phyloP scores from a whole-genome alignment of 1,140 invertebrate species.

The Drosophila subpulchrella region DNA sequence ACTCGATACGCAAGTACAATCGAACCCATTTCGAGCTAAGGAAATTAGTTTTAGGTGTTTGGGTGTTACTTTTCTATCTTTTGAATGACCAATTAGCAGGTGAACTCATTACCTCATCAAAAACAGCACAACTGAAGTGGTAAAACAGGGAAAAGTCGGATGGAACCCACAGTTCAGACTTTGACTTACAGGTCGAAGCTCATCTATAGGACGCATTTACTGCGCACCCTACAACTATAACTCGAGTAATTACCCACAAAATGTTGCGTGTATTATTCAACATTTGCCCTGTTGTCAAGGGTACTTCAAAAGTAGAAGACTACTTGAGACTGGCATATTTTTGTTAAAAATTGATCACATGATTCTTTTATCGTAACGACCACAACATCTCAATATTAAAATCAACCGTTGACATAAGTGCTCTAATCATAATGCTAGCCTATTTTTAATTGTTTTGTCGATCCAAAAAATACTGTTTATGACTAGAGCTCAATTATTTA shows the following conservation, averaged over 20 bases:
- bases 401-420: not conserved
- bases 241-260: constrained; percentile 4
- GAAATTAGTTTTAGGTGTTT: not conserved
- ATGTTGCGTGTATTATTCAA: not conserved
- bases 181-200: not conserved
- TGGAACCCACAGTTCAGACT: not conserved
- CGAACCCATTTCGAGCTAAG: not conserved
- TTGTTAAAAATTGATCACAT: constrained; percentile 10
- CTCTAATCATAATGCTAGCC: constrained; percentile 10
- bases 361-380: constrained; percentile 12
- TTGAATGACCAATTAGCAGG: not conserved
- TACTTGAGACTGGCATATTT: constrained; percentile 16
- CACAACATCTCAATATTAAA: constrained; percentile 13
- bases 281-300: constrained; percentile 6
- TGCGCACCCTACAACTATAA: not conserved
- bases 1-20: not conserved
- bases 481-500: constrained; percentile 6
- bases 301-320: not conserved
- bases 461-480: not conserved
- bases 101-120: not conserved
- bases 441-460: constrained; percentile 5
- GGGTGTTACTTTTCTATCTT: not conserved
- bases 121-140: no score
- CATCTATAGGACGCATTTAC: not conserved
- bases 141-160: not conserved